Evolutionary conservation across 2,113 vertebrate species (phyloP), one percentile per base, ranked within the genome.

Genomic region (Rhea pennata): DNA sequence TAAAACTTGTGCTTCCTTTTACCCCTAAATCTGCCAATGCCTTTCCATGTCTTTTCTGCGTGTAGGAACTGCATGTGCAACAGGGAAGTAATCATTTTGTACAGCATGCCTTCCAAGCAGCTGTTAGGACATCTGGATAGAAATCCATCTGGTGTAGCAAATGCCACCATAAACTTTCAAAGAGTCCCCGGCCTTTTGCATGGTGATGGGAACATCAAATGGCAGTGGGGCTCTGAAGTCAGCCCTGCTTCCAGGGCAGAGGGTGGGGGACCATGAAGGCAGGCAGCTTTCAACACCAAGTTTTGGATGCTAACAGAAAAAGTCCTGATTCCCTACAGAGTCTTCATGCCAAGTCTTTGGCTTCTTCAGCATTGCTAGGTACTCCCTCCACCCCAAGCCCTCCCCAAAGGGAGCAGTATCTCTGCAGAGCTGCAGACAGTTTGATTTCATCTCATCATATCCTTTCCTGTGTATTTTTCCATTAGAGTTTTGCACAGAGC

Each of bases 391-490:
- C 10, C 26, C 21, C n/a, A n/a, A 12, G 11, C 90, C 54, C 31
- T 87, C 10, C 10, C 7, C 15, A 72, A 66, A 73, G 33, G 12
- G 10, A 87, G 50, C 27, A 84, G 36, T 39, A 79, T 66, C 58
- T 84, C 88, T 26, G 31, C 50, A 79, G 48, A 65, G 44, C 39
- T 58, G 36, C 3, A 42, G 44, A 69, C 61, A 65, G 27, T 40
- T 84, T 91, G 40, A 66, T 84, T 85, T 87, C 22, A 89, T 74
- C 39, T 73, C 51, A 78, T 44, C 50, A 67, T 61, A 69, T 69
- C 53, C 44, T 46, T 53, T 78, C 70, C 93, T 42, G 48, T 66
- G 76, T 93, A 91, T 84, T 97, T 93, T 96, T 96, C 89, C 64
- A 1, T 65, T 64, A 75, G 61, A 10, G 50, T 70, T 91, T 93